Conservation (phyloP, 2,888 invertebrate genomes). For the Daptonema setosum region DNA sequence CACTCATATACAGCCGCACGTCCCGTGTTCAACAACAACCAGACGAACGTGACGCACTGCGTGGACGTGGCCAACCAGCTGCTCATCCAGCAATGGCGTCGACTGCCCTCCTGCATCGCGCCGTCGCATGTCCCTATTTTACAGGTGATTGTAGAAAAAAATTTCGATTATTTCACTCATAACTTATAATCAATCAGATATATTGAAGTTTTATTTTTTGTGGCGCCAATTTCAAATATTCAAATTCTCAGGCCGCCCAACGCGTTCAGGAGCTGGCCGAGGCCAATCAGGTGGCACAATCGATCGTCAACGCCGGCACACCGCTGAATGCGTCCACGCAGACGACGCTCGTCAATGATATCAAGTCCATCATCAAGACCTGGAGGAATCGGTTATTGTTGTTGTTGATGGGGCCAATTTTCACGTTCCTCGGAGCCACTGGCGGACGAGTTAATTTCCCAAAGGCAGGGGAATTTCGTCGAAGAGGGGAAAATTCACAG, state of each 20-base stretch:
- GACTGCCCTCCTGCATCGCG: constrained; percentile 71
- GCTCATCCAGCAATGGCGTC: constrained; percentile 83
- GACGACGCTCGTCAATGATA: constrained; percentile 49
- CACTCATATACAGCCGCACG: no score
- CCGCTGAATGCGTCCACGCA: not conserved
- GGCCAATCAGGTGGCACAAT: constrained; percentile 54
- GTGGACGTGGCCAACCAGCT: constrained; percentile 72
- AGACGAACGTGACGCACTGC: constrained; percentile 11
- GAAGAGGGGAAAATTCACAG: no score
- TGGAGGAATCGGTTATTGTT: no score
- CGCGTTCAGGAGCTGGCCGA: constrained; percentile 77
- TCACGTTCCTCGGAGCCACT: no score
- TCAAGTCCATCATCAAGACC: constrained; percentile 95
- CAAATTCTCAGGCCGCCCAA: constrained; percentile 52
- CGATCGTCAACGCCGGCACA: constrained; percentile 25
- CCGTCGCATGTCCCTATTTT: constrained; percentile 77
- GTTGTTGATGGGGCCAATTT: no score
- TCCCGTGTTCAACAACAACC: no score
- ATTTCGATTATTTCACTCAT: no score
- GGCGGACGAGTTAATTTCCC: no score
- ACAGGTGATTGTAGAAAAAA: constrained; percentile 35
- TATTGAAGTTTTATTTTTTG: no score
- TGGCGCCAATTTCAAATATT: no score
- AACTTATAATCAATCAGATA: no score
- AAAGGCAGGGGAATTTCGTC: no score